Evolutionary conservation across 2,797 vertebrate species (phyloP).

Genomic region (Sparus aurata): DNA sequence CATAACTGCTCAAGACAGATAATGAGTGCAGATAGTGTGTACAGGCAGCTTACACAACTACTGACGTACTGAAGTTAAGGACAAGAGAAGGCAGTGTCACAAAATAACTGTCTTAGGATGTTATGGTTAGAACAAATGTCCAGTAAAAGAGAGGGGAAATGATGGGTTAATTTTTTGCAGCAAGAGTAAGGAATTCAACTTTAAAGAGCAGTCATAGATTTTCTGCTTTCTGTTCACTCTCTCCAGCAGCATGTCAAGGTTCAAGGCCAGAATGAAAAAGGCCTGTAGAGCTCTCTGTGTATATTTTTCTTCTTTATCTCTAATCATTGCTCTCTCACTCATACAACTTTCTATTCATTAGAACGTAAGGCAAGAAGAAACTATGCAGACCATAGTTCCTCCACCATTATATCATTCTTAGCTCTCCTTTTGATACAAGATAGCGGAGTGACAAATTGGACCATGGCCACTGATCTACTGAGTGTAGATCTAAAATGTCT

Average conservation of each 20-base stretch:
- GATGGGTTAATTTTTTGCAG: conserved; percentile 29
- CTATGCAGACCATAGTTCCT: conserved; percentile 7
- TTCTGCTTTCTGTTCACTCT: conserved; percentile 12
- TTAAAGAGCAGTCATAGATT: conserved; percentile 32
- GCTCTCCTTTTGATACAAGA: conserved; percentile 7
- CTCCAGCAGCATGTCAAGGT: conserved; percentile 21
- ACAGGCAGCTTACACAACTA: neutral
- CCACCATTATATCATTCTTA: conserved; percentile 4
- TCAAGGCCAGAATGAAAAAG: conserved; percentile 40
- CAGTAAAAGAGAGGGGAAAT: conserved; percentile 15
- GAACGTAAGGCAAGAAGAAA: conserved; percentile 17
- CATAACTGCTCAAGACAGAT: neutral
- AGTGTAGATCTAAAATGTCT: neutral
- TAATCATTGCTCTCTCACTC: neutral
- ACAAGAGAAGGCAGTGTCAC: conserved; percentile 10
- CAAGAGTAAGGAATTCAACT: conserved; percentile 23
- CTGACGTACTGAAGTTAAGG: conserved; percentile 6
- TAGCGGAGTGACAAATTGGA: neutral
- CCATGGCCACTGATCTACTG: neutral
- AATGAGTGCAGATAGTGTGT: neutral
- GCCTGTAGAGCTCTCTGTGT: neutral
- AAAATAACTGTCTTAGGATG: conserved; percentile 9
- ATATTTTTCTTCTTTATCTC: neutral
- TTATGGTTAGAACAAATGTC: conserved; percentile 12
- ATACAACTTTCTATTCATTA: conserved; percentile 4